Conservation (phyloP, 2,888 invertebrate genomes). For the Drosophila bunnanda region DNA sequence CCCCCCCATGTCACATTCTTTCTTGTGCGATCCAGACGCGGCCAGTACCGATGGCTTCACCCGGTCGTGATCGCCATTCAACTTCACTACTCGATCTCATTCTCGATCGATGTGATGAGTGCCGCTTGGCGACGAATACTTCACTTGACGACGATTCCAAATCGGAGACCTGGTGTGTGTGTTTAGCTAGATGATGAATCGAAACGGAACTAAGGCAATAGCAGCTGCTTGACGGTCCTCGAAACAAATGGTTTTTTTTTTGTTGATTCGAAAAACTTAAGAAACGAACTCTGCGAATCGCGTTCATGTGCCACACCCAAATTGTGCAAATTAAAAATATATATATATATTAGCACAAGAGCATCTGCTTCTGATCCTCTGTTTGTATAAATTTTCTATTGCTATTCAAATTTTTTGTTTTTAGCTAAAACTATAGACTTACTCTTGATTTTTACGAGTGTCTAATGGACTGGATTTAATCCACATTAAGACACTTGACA, state of each 20-base stretch:
- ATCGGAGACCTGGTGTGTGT: background rate
- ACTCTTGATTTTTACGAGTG: background rate
- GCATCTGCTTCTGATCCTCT: background rate
- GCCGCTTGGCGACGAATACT: conserved; percentile 26
- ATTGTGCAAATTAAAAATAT: background rate
- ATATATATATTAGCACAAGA: background rate
- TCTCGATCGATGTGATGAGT: conserved; percentile 23
- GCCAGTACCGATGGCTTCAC: background rate
- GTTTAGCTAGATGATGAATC: conserved; percentile 11
- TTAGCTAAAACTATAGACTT: too few species aligned
- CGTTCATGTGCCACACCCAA: background rate
- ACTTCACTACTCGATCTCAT: conserved; percentile 16
- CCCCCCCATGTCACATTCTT: conserved; percentile 68
- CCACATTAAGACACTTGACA: background rate
- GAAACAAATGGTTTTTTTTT: conserved; percentile 1
- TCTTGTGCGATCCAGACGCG: conserved; percentile 13
- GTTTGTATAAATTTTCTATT: too few species aligned
- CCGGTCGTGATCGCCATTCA: conserved; percentile 26
- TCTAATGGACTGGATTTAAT: background rate
- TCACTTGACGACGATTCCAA: conserved; percentile 7
- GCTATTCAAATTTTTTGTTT: background rate
- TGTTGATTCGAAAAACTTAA: background rate
- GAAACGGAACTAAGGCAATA: conserved; percentile 16
- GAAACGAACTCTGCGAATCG: background rate
- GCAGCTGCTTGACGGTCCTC: conserved; percentile 3